Conservation (phyloP, 2,797 vertebrate species). For the Orientallactaga sibirica region DNA sequence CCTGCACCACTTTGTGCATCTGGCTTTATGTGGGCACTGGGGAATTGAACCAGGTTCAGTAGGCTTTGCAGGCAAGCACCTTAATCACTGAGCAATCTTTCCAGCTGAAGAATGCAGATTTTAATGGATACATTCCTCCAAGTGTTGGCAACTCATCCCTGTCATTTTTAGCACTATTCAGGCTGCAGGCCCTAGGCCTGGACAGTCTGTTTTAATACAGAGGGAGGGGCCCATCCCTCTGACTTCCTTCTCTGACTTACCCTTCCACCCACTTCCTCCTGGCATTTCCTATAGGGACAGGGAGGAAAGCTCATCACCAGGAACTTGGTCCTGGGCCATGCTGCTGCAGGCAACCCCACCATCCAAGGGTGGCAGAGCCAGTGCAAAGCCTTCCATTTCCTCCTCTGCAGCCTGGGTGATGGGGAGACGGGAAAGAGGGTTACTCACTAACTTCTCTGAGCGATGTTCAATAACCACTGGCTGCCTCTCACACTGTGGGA, state of each 20-base stretch:
- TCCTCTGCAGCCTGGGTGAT: too few relatives aligned
- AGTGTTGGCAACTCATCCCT: background rate
- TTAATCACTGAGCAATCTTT: too few relatives aligned
- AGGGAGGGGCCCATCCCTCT: slow-evolving; percentile 86
- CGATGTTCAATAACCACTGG: rapidly evolving
- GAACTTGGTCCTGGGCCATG: background rate
- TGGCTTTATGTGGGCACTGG: too few relatives aligned
- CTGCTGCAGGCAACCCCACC: too few relatives aligned
- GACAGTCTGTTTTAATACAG: background rate
- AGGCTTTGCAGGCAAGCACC: too few relatives aligned
- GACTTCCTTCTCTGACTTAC: slow-evolving; percentile 93
- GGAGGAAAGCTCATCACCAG: background rate
- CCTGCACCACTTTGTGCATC: too few relatives aligned
- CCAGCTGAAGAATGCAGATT: too few relatives aligned
- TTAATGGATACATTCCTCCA: background rate
- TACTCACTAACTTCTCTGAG: too few relatives aligned
- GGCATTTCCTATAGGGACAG: slow-evolving; percentile 90
- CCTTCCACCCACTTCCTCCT: slow-evolving; percentile 94
- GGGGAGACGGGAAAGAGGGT: too few relatives aligned
- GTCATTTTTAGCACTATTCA: background rate
- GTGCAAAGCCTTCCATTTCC: background rate
- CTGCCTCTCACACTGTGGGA: background rate
- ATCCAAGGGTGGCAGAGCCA: background rate
- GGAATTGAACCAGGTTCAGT: too few relatives aligned
- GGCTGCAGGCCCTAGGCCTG: rapidly evolving